phyloP scores from a whole-genome alignment of 1,140 invertebrate species.

The Halyomorpha halys region DNA sequence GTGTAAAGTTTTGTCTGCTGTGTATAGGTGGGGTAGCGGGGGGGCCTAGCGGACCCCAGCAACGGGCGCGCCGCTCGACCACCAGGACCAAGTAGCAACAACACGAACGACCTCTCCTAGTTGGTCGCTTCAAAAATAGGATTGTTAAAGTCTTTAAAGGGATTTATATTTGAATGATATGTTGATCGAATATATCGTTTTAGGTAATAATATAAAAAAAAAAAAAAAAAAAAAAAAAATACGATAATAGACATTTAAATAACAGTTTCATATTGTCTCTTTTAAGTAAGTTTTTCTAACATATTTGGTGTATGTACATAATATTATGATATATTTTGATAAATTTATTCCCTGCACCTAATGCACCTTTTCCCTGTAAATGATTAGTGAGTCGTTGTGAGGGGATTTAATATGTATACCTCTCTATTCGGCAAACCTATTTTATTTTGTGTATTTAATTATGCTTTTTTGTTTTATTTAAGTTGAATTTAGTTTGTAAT shows the following conservation, averaged over 20 bases:
- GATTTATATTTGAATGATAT: conserved; percentile 15
- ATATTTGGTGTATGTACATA: conserved; percentile 14
- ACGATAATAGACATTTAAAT: conserved; percentile 2
- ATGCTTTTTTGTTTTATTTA: conserved; percentile 2
- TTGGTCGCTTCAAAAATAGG: conserved; percentile 1
- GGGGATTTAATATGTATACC: neutral
- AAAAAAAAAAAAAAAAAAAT: neutral
- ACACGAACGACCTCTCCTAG: neutral
- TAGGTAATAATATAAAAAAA: conserved; percentile 3
- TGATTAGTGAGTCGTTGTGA: neutral
- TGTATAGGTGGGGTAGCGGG: conserved; percentile 29
- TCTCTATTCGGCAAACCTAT: conserved; percentile 10
- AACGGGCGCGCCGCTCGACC: conserved; percentile 3
- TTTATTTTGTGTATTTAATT: conserved; percentile 13
- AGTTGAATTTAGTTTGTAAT: conserved; percentile 1
- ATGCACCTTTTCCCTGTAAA: neutral
- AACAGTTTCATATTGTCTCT: conserved; percentile 14
- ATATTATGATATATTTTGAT: conserved; percentile 15
- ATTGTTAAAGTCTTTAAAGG: conserved; percentile 12
- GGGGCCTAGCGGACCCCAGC: conserved; percentile 17
- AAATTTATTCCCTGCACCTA: conserved; percentile 5
- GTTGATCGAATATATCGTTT: conserved; percentile 10
- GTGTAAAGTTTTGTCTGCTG: conserved; percentile 31
- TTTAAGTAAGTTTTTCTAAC: conserved; percentile 11
- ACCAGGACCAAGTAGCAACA: conserved; percentile 19